A percentile compares a stretch with the other conserved stretches of the same genome.
Evolutionary conservation across 2,888 invertebrate species (phyloP).

Genomic region (Conchocele bisecta): DNA sequence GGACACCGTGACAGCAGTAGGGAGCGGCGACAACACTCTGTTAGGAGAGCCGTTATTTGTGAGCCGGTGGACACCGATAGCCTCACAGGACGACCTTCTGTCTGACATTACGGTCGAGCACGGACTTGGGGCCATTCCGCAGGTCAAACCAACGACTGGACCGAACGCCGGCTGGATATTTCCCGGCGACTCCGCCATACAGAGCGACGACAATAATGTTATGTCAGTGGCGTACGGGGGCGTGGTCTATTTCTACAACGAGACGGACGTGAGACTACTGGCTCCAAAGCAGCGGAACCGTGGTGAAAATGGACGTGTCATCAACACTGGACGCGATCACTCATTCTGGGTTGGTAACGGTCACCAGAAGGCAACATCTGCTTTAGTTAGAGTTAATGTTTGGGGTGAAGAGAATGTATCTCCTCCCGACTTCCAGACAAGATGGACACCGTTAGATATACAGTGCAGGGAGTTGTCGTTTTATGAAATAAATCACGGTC

Average conservation of each 20-base stretch:
- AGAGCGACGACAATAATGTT: conserved; percentile 44
- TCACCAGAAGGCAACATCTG: too few species aligned
- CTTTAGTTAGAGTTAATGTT: too few species aligned
- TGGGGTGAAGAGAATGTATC: too few species aligned
- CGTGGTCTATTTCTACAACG: conserved; percentile 43
- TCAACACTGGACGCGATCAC: conserved; percentile 22
- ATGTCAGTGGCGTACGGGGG: conserved; percentile 18
- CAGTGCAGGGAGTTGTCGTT: too few species aligned
- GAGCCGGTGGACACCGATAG: conserved; percentile 41
- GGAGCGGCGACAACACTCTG: too few species aligned
- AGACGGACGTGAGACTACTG: conserved; percentile 26
- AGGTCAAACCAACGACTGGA: conserved; percentile 27
- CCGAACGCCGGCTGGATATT: conserved; percentile 39
- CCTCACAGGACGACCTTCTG: conserved; percentile 13
- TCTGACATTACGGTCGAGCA: conserved; percentile 11
- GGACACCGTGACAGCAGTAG: too few species aligned
- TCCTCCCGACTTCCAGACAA: too few species aligned
- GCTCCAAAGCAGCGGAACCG: conserved; percentile 31
- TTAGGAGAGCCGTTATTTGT: conserved; percentile 41
- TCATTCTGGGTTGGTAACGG: too few species aligned
- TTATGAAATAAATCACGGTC: too few species aligned
- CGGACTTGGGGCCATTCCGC: conserved; percentile 29
- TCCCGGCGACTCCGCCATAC: conserved; percentile 27
- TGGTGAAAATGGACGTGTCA: conserved; percentile 7
- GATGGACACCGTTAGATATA: too few species aligned